Conservation (phyloP, 2,113 vertebrate genomes). For the Pelusios castaneus region DNA sequence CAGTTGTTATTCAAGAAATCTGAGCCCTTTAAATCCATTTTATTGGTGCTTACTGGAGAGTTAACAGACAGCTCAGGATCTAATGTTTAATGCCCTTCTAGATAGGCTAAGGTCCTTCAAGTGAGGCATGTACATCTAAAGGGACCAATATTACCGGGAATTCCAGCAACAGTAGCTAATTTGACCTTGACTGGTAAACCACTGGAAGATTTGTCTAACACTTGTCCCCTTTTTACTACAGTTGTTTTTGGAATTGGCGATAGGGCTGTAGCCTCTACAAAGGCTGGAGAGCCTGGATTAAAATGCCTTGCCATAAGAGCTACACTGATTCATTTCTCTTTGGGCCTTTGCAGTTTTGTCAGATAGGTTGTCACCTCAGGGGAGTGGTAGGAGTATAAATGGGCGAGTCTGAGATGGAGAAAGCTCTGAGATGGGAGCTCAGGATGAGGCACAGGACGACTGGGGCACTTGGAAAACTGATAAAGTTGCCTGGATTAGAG, state of each 20-base stretch:
- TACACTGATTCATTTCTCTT: not conserved
- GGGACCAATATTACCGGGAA: not conserved
- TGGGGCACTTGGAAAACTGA: not conserved
- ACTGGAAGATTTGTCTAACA: not conserved
- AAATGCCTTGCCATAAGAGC: not conserved
- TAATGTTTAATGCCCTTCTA: not conserved
- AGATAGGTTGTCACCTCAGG: not conserved
- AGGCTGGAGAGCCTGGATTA: not conserved
- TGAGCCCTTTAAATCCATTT: not conserved
- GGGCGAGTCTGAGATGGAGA: not conserved
- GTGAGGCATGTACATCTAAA: not conserved
- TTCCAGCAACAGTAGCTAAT: not conserved
- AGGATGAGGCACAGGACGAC: not conserved
- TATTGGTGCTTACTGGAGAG: not conserved
- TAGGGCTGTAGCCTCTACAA: not conserved
- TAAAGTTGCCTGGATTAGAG: not conserved
- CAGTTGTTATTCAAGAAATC: not conserved
- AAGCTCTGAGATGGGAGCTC: not conserved
- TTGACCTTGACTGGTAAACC: not conserved
- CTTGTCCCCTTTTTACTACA: not conserved
- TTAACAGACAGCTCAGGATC: not conserved
- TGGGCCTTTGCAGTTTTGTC: not conserved
- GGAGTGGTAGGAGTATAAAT: not conserved
- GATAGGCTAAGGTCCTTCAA: not conserved
- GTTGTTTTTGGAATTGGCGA: not conserved